These are phyloP conservation scores for Portevinia maculata DNA, from an alignment of 2,888 invertebrate species.

Conservation along the genomic window DNA sequence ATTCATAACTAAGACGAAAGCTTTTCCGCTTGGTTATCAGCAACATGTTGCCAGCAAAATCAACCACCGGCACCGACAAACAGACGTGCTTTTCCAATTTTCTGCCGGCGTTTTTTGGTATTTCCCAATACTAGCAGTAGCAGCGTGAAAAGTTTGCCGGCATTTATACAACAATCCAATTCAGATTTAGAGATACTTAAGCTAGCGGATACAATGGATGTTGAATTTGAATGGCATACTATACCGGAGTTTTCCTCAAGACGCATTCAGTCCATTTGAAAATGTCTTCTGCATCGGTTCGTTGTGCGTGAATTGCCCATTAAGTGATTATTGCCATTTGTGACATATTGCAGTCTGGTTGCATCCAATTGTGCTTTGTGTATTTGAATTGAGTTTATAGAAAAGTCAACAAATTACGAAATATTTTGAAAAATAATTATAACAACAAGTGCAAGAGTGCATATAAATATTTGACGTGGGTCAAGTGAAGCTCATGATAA, in stretches of 20 bases:
- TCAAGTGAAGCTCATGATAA: background rate
- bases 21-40: constrained; percentile 35
- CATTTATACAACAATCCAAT: constrained; percentile 40
- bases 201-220: constrained; percentile 44
- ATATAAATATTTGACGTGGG: background rate
- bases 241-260: constrained; percentile 57
- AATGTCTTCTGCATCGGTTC: constrained; percentile 67
- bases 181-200: constrained; percentile 27
- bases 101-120: constrained; percentile 60
- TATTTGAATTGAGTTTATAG: constrained; percentile 6
- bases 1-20: constrained; percentile 58
- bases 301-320: constrained; percentile 44
- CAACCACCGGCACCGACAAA: background rate
- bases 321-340: constrained; percentile 33
- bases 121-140: constrained; percentile 30
- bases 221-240: constrained; percentile 24
- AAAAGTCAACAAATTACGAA: constrained; percentile 8
- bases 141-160: constrained; percentile 57
- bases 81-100: constrained; percentile 23
- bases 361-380: background rate
- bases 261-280: constrained; percentile 60
- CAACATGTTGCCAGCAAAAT: constrained; percentile 60
- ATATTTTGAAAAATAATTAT: background rate
- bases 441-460: constrained; percentile 5
- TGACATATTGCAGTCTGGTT: background rate